Evolutionary conservation across 2,113 vertebrate species (phyloP).

Genomic region (Prietella phreatophila): DNA sequence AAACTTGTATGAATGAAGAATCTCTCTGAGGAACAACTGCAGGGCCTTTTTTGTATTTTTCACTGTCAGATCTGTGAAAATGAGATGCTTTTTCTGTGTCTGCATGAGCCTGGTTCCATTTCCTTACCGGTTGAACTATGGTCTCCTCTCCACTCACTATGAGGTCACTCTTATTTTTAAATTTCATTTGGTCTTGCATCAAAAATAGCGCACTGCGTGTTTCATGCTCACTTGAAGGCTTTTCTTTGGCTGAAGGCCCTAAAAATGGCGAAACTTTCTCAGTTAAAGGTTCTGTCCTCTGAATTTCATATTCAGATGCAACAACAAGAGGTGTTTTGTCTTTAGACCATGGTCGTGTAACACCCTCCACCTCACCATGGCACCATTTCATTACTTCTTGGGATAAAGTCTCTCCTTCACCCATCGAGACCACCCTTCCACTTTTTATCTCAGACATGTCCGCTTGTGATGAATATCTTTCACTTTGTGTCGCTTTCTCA

Average conservation of each 20-base stretch:
- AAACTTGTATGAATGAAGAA: constrained; percentile 38
- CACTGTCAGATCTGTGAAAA: constrained; percentile 46
- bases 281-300: not conserved
- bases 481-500: constrained; percentile 2
- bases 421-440: not conserved
- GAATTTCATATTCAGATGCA: constrained; percentile 37
- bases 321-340: constrained; percentile 25
- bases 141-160: constrained; percentile 69
- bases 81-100: constrained; percentile 35
- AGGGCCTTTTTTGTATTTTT: constrained; percentile 31
- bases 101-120: constrained; percentile 33
- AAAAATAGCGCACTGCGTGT: not conserved
- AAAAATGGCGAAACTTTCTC: not conserved
- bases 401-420: constrained; percentile 53
- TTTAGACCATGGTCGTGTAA: constrained; percentile 49
- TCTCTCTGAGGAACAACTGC: constrained; percentile 39
- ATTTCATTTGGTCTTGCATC: constrained; percentile 49
- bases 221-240: not conserved
- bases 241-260: constrained; percentile 6
- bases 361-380: constrained; percentile 45
- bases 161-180: constrained; percentile 68
- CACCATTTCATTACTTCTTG: constrained; percentile 62
- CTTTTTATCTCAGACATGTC: constrained; percentile 33
- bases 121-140: constrained; percentile 35
- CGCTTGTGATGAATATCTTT: not conserved